Base-by-base conservation (phyloP, 2,113 vertebrate species). In the Cavia porcellus region DNA sequence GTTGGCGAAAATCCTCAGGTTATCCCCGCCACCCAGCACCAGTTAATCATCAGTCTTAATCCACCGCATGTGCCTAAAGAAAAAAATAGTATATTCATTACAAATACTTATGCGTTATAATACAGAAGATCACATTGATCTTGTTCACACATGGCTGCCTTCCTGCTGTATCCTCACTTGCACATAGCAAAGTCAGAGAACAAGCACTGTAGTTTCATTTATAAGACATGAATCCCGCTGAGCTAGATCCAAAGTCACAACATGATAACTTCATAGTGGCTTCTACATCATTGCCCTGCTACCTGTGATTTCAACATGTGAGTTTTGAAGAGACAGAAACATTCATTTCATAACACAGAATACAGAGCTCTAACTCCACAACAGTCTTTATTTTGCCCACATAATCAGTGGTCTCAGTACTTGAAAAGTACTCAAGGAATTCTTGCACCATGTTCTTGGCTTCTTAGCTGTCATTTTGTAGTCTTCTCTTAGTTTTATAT, bases 241-340 rank as follows among this genome's bases (percentile, higher is more conserved):
- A 2, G n/a, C 1, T 11, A 12, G 7, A 7, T 4, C 72, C 72
- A 28, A 3, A 17, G 25, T 66, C 14, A 38, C 64, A 20, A 42
- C 25, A 28, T 38, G 61, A 17, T 32, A 22, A 38, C 42, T 32
- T 62, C 22, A 17, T 3, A 64, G 24, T 30, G 4, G 11, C 4
- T 8, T 38, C 1, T 15, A 24, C 20, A 3, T 14, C 55, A 7
- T 28, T 15, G n/a, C 20, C 7, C 4, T 4, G 13, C 5, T 20
- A 12, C 42, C 7, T 66, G 25, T 2, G 5, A 86, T 68, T 86
- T 66, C 20, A 86, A 13, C 4, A 25, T 24, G 32, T 66, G 3
- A 24, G 42, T 28, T 42, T 5, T 35, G 24, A 57, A 25, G 8
- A 35, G 3, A 22, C 5, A 45, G 17, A 86, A 45, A 45, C 15